Evolutionary conservation across 1,140 invertebrate species (phyloP).

Genomic region (Melipona quadrifasciata): DNA sequence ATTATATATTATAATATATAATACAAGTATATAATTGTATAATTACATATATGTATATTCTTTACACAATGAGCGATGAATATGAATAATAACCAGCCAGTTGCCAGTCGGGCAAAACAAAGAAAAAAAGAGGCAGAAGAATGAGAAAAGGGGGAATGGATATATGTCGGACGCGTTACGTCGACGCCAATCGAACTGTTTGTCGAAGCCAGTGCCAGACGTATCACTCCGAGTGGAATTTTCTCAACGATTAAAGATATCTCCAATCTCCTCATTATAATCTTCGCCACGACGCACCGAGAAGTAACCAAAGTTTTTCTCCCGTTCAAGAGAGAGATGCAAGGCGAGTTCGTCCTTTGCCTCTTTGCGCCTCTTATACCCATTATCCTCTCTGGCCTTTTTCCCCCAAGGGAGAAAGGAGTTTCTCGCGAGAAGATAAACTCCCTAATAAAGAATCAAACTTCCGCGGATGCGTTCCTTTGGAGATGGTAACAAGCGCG

Average conservation of each 20-base stretch:
- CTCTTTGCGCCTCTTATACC: too few species aligned
- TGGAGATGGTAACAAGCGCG: background rate
- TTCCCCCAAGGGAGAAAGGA: background rate
- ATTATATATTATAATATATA: too few species aligned
- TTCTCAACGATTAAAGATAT: slow-evolving; percentile 8
- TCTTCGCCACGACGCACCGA: background rate
- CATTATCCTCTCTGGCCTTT: background rate
- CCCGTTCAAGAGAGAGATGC: too few species aligned
- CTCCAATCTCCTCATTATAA: background rate
- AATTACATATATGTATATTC: too few species aligned
- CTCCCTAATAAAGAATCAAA: slow-evolving; percentile 22
- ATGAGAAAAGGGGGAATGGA: too few species aligned
- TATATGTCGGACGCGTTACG: too few species aligned
- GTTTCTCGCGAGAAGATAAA: background rate
- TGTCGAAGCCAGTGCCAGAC: background rate
- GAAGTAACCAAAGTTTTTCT: slow-evolving; percentile 10
- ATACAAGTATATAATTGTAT: too few species aligned
- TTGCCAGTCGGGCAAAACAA: background rate
- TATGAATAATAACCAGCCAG: background rate
- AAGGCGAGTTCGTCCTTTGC: background rate
- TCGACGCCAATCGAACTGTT: background rate
- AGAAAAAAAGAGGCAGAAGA: too few species aligned
- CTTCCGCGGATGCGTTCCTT: background rate
- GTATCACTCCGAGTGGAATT: background rate
- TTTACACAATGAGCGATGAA: background rate